Evolutionary conservation across 1,140 invertebrate species (phyloP), one percentile per base, ranked within the genome.

Genomic region (Ceratina japonica): DNA sequence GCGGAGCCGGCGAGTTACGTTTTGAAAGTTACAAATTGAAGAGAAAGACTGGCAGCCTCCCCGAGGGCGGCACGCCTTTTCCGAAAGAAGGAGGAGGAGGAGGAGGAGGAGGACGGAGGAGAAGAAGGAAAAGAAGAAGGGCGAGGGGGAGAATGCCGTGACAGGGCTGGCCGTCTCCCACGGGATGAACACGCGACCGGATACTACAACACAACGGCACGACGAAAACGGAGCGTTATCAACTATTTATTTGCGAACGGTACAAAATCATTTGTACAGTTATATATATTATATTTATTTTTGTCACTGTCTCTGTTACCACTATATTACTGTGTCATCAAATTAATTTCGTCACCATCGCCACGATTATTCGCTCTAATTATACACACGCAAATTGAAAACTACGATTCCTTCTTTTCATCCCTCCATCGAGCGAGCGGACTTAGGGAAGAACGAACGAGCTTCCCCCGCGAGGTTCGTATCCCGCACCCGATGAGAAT

Each of bases 251-350:
- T 71, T 71, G 31, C 54, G 15, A 51, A 77, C n/a, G n/a, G 44
- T 62, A 51, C 22, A 44, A 15, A 15, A 13, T 69, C 37, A 61
- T 69, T 59, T 59, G 63, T 76, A 58, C 24, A 54, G 15, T 73
- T 64, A 18, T 4, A 18, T 4, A 64, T 20, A 51, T 49, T 58
- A 44, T 56, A 76, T 68, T 75, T 65, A 79, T 75, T 79, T 75
- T 59, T n/a, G 16, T 59, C 7, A 37, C n/a, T 65, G 51, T 4
- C 52, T 24, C 52, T 66, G 61, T 54, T 70, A 79, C 24, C 64
- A 54, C n/a, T 54, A 64, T 37, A 49, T 66, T 51, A 24, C 37
- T 16, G 16, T 20, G 13, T 24, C 44, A 62, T 59, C 65, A 37
- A n/a, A n/a, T 24, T 18, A 24, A 51, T 49, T n/a, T 66, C 52